These are phyloP conservation scores for Dermolepida albohirtum DNA, from an alignment of 2,888 invertebrate species.

Conservation along the genomic window DNA sequence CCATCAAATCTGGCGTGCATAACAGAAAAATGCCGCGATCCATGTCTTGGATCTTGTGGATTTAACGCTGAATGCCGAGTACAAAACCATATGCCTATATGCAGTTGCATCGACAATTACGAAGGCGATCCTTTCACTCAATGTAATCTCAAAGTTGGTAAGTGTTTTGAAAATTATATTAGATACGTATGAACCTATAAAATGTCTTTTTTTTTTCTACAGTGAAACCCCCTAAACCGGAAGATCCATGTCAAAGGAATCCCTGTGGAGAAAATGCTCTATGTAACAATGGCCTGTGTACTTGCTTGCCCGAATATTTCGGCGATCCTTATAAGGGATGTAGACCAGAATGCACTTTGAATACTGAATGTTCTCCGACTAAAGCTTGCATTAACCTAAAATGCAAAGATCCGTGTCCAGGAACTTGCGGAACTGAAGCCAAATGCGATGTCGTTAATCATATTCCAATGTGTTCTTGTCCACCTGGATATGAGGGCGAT, in stretches of 20 bases:
- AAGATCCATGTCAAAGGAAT: constrained; percentile 79
- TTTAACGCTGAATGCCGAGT: constrained; percentile 78
- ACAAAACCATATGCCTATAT: constrained; percentile 78
- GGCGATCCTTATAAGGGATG: constrained; percentile 82
- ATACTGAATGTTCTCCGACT: constrained; percentile 80
- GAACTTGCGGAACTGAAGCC: constrained; percentile 83
- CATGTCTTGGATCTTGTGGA: constrained; percentile 79
- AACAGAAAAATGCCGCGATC: constrained; percentile 78
- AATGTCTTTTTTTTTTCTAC: not conserved
- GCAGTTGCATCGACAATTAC: constrained; percentile 71
- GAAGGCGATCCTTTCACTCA: constrained; percentile 77
- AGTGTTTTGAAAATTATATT: too few relatives aligned
- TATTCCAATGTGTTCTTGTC: constrained; percentile 84
- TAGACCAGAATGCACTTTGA: constrained; percentile 84
- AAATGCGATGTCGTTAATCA: constrained; percentile 85
- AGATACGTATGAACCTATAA: not conserved
- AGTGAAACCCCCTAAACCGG: constrained; percentile 47
- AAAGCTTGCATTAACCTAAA: constrained; percentile 82
- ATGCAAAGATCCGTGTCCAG: constrained; percentile 83
- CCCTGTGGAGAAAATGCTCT: constrained; percentile 84
- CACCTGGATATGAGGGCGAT: constrained; percentile 80
- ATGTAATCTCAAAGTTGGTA: constrained; percentile 67
- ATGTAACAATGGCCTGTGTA: constrained; percentile 78
- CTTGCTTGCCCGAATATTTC: constrained; percentile 76
- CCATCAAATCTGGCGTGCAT: constrained; percentile 76